phyloP scores from a whole-genome alignment of 1,140 invertebrate species.

The Tetramorium parvispinum region DNA sequence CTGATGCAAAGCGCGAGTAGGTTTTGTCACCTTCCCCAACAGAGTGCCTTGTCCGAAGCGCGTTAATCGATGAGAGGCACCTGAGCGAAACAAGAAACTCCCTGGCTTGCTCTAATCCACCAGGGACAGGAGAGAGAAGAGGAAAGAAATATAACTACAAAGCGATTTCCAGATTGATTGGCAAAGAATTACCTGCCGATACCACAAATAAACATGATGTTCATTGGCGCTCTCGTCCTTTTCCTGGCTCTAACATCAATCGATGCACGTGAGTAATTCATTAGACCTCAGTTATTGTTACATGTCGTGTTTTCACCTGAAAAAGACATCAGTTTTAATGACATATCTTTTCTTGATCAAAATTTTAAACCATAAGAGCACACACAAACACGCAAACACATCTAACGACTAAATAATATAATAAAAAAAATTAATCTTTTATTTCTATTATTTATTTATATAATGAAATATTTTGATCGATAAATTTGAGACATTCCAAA shows the following conservation, averaged over 20 bases:
- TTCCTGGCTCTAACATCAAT: neutral
- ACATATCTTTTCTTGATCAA: too few species aligned
- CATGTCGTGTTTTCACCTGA: neutral
- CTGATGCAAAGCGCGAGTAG: too few species aligned
- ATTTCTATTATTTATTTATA: too few species aligned
- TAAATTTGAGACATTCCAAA: neutral
- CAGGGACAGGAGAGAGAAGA: neutral
- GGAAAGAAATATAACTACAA: neutral
- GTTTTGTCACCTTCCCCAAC: neutral
- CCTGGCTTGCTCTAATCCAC: too few species aligned
- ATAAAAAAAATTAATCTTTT: too few species aligned
- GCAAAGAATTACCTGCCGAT: neutral
- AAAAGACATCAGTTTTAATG: neutral
- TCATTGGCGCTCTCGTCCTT: neutral
- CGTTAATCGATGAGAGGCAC: neutral
- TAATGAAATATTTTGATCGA: neutral
- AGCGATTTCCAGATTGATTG: neutral
- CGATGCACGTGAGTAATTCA: conserved; percentile 57
- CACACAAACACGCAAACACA: too few species aligned
- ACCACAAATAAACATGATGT: conserved; percentile 44
- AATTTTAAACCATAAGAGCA: neutral
- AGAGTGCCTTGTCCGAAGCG: neutral
- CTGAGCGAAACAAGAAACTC: neutral
- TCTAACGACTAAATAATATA: neutral
- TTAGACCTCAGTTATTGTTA: neutral